phyloP scores from a whole-genome alignment of 2,113 vertebrate genomes.

The Polyodon spathula region DNA sequence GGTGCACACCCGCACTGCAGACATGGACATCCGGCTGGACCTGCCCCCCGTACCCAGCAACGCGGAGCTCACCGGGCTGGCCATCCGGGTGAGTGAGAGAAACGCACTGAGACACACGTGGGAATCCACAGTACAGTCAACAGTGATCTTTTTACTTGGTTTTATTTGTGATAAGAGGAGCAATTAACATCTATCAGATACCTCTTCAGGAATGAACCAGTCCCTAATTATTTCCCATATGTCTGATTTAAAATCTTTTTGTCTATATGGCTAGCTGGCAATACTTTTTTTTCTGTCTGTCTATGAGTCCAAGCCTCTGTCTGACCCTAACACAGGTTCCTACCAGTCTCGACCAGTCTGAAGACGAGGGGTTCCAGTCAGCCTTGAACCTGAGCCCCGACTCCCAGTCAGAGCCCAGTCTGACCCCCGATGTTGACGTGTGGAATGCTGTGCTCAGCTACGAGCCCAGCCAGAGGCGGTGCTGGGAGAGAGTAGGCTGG shows the following conservation, averaged over 20 bases:
- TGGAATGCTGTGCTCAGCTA: slow-evolving; percentile 83
- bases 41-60: slow-evolving; percentile 83
- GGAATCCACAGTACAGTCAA: no score
- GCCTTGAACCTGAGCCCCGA: slow-evolving; percentile 94
- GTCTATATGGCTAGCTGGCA: no score
- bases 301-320: no score
- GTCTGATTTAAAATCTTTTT: no score
- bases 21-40: slow-evolving; percentile 84
- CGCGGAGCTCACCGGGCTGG: slow-evolving; percentile 78
- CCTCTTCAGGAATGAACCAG: no score
- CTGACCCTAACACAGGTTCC: slow-evolving; percentile 66
- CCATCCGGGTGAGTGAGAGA: slow-evolving; percentile 66
- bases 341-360: slow-evolving; percentile 79
- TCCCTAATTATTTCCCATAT: no score
- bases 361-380: slow-evolving; percentile 95
- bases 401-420: slow-evolving; percentile 81
- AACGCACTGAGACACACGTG: neutral
- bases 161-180: no score
- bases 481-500: slow-evolving; percentile 95
- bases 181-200: no score
- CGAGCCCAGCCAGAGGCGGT: slow-evolving; percentile 72
- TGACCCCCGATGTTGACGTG: slow-evolving; percentile 73
- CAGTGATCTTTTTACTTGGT: no score
- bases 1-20: slow-evolving; percentile 75
- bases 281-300: slow-evolving; percentile 1